Percentiles rank a stretch among this genome's conserved stretches.
Evolutionary conservation across 2,888 invertebrate species (phyloP).

Genomic region (Ectemnius cavifrons): DNA sequence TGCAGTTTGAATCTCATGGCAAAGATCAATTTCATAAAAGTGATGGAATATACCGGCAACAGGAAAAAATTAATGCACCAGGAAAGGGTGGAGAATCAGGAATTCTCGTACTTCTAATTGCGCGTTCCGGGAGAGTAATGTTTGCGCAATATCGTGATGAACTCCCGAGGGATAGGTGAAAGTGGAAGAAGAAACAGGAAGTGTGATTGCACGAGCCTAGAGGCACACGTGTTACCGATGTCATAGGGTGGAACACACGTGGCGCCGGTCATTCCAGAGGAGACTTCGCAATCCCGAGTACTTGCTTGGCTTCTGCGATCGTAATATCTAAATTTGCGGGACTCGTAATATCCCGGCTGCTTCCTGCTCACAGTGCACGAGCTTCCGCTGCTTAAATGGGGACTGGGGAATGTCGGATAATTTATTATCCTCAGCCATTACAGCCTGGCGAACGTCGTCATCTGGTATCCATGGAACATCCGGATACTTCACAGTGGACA

Average conservation of each 20-base stretch:
- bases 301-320: neutral
- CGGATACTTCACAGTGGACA: too few species aligned
- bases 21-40: too few species aligned
- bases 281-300: neutral
- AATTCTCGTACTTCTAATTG: slow-evolving; percentile 33
- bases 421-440: neutral
- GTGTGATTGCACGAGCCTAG: neutral
- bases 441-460: neutral
- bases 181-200: slow-evolving; percentile 8
- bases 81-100: neutral
- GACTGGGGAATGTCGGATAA: neutral
- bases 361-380: neutral
- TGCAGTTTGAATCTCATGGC: too few species aligned
- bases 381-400: slow-evolving; percentile 2
- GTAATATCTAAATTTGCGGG: slow-evolving; percentile 7
- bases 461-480: neutral
- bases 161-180: neutral
- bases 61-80: neutral
- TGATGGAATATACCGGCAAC: too few species aligned
- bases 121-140: slow-evolving; percentile 31
- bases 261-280: neutral
- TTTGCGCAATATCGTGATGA: neutral
- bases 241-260: too few species aligned
- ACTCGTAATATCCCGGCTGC: neutral
- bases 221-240: neutral